Base-by-base conservation (phyloP, 2,888 invertebrate genomes). In the Aphidoletes aphidimyza region DNA sequence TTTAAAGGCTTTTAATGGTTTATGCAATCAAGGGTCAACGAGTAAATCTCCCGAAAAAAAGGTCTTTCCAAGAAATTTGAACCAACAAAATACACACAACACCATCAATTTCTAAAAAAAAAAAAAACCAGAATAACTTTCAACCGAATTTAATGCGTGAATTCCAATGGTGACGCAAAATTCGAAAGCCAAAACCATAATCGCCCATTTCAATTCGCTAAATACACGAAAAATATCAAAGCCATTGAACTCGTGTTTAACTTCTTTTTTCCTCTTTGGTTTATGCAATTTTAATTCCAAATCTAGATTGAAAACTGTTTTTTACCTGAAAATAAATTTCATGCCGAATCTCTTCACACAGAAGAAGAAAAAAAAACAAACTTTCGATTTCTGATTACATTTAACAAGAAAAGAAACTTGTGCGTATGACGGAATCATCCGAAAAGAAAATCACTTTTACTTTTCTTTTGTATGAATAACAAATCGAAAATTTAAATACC, bases 181-280 rank as follows among this genome's bases (percentile, higher is more conserved):
- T 26, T 54, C 14, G 30, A 69, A 30, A 30, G 26, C 54, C n/a
- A 54, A 3, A n/a, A 14, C 69, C 69, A 69, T 69, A 69, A 69
- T 69, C 30, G 34, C 69, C n/a, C 30, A 69, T 69, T 30, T 34
- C 69, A 30, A n/a, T 26, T 26, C 6, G 22, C 22, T 54, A 11
- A 22, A 26, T 2, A n/a, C 2, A 54, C n/a, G 26, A 19, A 47
- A 54, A 22, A 54, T 22, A 54, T 54, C 69, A 69, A 69, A 30
- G 69, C 69, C 69, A 69, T 30, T 69, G 69, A 69, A 69, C 69
- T 69, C 69, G 30, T n/a, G n/a, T n/a, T 11, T 34, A 69, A 69
- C 34, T 11, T 34, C 11, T 69, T 69, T 69, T 69, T 42, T 14
- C 42, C 42, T 42, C 42, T 42, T 14, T 14, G 42, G 6, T 42